Percentiles rank a stretch among this genome's conserved stretches.
Evolutionary conservation across 2,113 vertebrate genomes (phyloP).

Genomic region (Tetrao urogallus): DNA sequence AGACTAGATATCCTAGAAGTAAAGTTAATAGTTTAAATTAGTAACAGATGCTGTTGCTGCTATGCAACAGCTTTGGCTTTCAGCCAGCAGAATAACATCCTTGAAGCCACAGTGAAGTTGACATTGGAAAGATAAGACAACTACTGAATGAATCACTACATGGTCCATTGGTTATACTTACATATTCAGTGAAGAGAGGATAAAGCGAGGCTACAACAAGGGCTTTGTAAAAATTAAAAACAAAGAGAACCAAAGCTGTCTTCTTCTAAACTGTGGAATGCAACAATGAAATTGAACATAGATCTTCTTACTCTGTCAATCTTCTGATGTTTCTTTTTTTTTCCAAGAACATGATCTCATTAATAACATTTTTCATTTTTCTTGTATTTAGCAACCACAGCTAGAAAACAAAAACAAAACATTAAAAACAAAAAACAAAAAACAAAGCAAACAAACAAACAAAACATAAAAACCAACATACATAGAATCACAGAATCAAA

Average conservation of each 20-base stretch:
- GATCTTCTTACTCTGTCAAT: background rate
- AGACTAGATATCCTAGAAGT: background rate
- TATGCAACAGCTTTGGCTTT: background rate
- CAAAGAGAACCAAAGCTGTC: background rate
- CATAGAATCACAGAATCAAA: too few species aligned
- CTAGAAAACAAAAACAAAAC: background rate
- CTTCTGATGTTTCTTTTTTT: background rate
- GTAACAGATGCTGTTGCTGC: background rate
- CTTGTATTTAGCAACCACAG: background rate
- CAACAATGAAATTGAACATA: too few species aligned
- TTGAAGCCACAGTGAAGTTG: background rate
- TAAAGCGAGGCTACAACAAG: background rate
- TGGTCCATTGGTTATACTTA: background rate
- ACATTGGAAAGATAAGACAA: background rate
- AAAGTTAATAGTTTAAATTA: background rate
- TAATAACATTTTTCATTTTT: background rate
- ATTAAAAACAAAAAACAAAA: background rate
- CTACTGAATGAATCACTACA: background rate
- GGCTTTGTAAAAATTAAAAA: background rate
- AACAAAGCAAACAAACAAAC: background rate
- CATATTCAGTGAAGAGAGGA: background rate
- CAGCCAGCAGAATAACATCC: background rate
- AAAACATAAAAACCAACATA: background rate
- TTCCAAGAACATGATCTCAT: background rate
- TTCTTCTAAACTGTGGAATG: background rate